Base-by-base conservation (phyloP, 2,113 vertebrate genomes). In the Chlamydotis undulata region DNA sequence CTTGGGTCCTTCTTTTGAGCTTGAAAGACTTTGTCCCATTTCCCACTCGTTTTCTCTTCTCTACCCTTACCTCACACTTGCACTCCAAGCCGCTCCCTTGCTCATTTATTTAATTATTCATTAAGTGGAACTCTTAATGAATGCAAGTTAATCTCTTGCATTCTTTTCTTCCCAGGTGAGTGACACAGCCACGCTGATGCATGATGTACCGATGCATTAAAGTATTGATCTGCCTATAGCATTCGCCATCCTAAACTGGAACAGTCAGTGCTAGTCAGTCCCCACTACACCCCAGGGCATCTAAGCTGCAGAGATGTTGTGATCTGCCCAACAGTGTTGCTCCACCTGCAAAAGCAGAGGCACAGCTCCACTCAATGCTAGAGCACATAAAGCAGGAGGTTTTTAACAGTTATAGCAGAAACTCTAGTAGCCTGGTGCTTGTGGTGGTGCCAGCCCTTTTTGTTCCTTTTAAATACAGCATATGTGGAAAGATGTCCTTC, bases 61-160 rank as follows among this genome's bases (percentile, higher is more conserved):
- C 43, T 16, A 35, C 19, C 23, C 68, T 35, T 41, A 14, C 37
- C 70, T 71, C 39, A n/a, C 17, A 16, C 78, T 69, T 26, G 21
- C 47, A 26, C 39, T 35, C 55, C 59, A 73, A 79, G 87, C 39
- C 39, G 22, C 4, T 57, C 50, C 64, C 47, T 56, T 56, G 59
- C 68, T 81, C 45, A 19, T 37, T 49, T 87, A 93, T 88, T 96
- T 93, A 68, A 84, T 96, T 90, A 92, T 82, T 95, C 91, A 94
- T 22, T 5, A 53, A 95, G 45, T 7, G n/a, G 49, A 90, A 53
- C 87, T 87, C 86, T 41, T 91, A 60, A 59, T 28, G 12, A 41
- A 17, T 61, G 91, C 39, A 10, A 93, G 82, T 86, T 96, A 41
- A 96, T 96, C 95, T 90, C 88, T 71, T 74, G 63, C 60, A 69